These are phyloP conservation scores for Thymelicus lineola DNA, from an alignment of 2,888 invertebrate species.

Conservation along the genomic window DNA sequence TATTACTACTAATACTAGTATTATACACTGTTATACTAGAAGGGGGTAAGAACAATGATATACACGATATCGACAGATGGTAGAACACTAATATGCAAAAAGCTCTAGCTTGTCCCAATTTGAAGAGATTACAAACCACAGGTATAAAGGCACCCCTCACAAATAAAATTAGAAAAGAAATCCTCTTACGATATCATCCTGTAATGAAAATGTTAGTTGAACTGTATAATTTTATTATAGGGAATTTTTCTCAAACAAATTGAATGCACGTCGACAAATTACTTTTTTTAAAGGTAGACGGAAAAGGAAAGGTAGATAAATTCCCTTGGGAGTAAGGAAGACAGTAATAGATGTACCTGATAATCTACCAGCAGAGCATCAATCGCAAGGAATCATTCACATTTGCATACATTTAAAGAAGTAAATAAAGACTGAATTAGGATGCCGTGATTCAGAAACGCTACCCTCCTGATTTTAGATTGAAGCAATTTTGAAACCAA, in stretches of 20 bases:
- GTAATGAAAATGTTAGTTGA: constrained; percentile 55
- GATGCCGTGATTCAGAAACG: constrained; percentile 44
- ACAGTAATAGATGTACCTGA: constrained; percentile 50
- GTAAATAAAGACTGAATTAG: constrained; percentile 65
- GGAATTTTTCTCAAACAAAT: constrained; percentile 64
- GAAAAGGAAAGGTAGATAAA: constrained; percentile 45
- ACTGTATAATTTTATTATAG: constrained; percentile 82
- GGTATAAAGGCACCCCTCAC: constrained; percentile 58
- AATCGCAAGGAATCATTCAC: constrained; percentile 62
- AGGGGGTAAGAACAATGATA: no score
- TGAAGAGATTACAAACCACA: constrained; percentile 61
- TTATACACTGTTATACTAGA: no score
- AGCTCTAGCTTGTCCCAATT: constrained; percentile 43
- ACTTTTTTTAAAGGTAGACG: constrained; percentile 51
- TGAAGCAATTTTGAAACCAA: constrained; percentile 47
- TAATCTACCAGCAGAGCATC: constrained; percentile 60
- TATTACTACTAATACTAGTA: no score
- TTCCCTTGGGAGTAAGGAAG: constrained; percentile 46
- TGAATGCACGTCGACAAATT: constrained; percentile 65
- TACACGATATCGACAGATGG: constrained; percentile 43
- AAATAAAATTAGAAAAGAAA: constrained; percentile 60
- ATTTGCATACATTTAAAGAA: constrained; percentile 65
- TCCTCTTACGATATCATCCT: constrained; percentile 62
- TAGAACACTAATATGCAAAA: constrained; percentile 22
- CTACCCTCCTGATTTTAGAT: constrained; percentile 44